Percentiles rank a stretch among this genome's conserved stretches.
These are phyloP conservation scores for Bombus impatiens DNA, from an alignment of 1,140 invertebrate genomes.

Conservation along the genomic window DNA sequence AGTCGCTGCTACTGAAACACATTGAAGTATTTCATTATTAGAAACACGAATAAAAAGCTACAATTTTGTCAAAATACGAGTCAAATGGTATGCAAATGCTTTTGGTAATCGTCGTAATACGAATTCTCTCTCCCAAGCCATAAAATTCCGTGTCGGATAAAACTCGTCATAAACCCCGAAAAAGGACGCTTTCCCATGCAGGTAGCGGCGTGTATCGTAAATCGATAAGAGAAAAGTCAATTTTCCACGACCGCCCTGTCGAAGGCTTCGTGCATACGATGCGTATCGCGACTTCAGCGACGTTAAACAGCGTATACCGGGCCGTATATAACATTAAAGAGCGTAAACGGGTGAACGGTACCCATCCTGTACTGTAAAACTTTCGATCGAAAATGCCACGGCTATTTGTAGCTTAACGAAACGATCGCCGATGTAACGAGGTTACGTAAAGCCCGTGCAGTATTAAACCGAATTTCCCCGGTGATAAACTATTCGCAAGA, in stretches of 20 bases:
- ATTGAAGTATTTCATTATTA: too few species aligned
- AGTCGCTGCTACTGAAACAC: too few species aligned
- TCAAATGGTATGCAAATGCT: too few species aligned
- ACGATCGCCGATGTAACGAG: conserved; percentile 24
- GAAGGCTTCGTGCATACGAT: not conserved
- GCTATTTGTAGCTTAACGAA: conserved; percentile 8
- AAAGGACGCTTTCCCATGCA: too few species aligned
- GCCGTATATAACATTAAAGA: not conserved
- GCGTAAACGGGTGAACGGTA: not conserved
- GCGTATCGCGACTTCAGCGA: not conserved
- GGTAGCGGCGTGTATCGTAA: not conserved
- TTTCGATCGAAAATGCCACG: not conserved
- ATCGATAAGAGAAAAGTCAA: not conserved
- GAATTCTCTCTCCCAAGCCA: too few species aligned
- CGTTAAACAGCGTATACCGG: not conserved
- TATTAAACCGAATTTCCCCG: conserved; percentile 15
- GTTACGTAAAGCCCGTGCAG: not conserved
- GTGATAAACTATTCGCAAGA: not conserved
- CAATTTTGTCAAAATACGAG: too few species aligned
- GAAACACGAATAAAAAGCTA: too few species aligned
- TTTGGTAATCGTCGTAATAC: too few species aligned
- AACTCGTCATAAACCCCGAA: too few species aligned
- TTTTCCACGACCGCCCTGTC: not conserved
- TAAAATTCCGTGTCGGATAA: too few species aligned
- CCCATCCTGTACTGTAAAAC: not conserved